These are phyloP conservation scores for Salticus scenicus DNA, from an alignment of 2,888 invertebrate genomes.

Conservation along the genomic window DNA sequence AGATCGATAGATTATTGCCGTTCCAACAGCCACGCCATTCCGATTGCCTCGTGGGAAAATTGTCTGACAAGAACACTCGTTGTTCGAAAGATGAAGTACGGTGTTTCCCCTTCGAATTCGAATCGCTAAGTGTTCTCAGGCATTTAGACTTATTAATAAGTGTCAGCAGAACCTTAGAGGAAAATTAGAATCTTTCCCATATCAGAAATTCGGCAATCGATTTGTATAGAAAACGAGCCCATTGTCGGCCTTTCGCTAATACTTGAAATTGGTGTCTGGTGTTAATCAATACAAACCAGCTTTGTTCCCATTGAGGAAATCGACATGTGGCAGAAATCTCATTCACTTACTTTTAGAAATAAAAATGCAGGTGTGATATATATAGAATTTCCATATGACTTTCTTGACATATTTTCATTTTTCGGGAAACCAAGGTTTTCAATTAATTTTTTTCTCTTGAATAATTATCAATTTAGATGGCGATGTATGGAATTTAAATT, in stretches of 20 bases:
- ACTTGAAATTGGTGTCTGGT: not conserved
- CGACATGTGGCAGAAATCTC: not conserved
- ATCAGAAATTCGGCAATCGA: slow-evolving; percentile 3
- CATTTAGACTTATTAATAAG: slow-evolving; percentile 8
- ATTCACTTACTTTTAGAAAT: no score
- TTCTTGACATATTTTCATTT: no score
- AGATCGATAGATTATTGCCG: slow-evolving; percentile 3
- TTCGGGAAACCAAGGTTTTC: no score
- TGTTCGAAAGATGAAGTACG: not conserved
- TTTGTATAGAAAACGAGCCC: not conserved
- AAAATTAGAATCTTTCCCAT: slow-evolving; percentile 3
- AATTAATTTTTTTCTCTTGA: no score
- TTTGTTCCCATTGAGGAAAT: not conserved
- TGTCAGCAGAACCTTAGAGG: slow-evolving; percentile 2
- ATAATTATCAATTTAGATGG: no score
- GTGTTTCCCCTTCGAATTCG: not conserved
- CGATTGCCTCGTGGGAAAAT: slow-evolving; percentile 8
- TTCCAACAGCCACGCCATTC: not conserved
- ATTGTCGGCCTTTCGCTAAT: not conserved
- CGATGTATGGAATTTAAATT: no score
- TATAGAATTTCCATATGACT: no score
- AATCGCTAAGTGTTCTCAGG: not conserved
- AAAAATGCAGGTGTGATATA: no score
- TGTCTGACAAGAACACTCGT: not conserved
- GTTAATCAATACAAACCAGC: slow-evolving; percentile 1